phyloP scores from a whole-genome alignment of 1,140 invertebrate genomes.

The Hycleus phaleratus region DNA sequence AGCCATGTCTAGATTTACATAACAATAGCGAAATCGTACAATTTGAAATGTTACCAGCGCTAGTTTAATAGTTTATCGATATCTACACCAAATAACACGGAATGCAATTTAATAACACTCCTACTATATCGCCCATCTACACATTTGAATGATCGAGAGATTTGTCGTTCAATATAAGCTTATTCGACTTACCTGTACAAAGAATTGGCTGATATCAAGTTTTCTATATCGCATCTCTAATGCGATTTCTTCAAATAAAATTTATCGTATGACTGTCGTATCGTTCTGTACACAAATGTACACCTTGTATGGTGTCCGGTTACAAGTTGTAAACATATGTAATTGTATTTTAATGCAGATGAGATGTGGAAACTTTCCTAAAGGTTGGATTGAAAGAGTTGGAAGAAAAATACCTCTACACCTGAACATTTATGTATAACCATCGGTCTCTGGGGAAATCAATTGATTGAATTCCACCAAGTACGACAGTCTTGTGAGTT shows the following conservation, averaged over 20 bases:
- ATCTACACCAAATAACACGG: no score
- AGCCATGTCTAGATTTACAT: slow-evolving; percentile 13
- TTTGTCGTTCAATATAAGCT: no score
- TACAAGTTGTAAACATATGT: slow-evolving; percentile 8
- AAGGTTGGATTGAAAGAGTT: not conserved
- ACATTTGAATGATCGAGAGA: no score
- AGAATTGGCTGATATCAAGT: no score
- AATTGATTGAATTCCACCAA: slow-evolving; percentile 12
- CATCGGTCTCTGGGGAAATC: slow-evolving; percentile 10
- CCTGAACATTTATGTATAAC: slow-evolving; percentile 12
- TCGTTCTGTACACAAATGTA: slow-evolving; percentile 2
- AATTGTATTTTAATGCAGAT: slow-evolving; percentile 14
- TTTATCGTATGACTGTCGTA: no score
- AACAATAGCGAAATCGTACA: slow-evolving; percentile 19
- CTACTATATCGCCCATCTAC: no score
- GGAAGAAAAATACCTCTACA: not conserved
- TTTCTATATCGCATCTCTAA: no score
- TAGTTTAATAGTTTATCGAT: no score
- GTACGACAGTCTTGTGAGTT: slow-evolving; percentile 2
- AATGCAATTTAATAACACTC: no score
- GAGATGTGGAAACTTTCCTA: not conserved
- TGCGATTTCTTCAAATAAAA: no score
- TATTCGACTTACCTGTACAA: no score
- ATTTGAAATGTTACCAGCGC: not conserved
- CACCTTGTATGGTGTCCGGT: slow-evolving; percentile 8